Base-by-base conservation (phyloP, 2,888 invertebrate species). In the Aporophyla nigra region DNA sequence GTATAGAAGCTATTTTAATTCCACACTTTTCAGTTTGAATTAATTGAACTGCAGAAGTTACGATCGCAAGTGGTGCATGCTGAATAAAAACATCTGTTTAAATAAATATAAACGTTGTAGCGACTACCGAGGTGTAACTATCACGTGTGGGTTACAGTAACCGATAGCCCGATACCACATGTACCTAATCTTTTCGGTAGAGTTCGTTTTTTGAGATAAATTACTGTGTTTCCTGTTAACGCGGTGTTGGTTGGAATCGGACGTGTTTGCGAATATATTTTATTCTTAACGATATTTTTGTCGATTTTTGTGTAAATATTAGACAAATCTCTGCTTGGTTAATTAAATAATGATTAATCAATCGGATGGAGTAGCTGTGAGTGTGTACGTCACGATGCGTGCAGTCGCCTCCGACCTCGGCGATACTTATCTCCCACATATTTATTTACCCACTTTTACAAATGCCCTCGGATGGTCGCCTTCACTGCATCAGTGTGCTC, bases 381-480 rank as follows among this genome's bases (percentile, higher is more conserved):
- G 80, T 78, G 78, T 79, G 76, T 76, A 87, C 81, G 86, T 86
- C 87, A 81, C 86, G 85, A 83, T 74, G 87, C 86, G 85, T 85
- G 85, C 84, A 77, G 84, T 82, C 81, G 84, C 86, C 81, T 84
- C 75, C 82, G 93, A 92, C 94, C 95, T 94, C 92, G 94, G 91
- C 93, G 92, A 92, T 91, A 91, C 92, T 93, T 93, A 93, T 92
- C 92, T 90, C 86, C 78, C 83, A 88, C 90, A 90, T 92, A 92
- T 93, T 93, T 91, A 91, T 91, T 90, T 90, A 88, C 88, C 87
- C 87, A 90, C 86, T 90, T 91, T 91, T 87, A 88, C 86, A 78
- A 85, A 67, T 85, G 88, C 74, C 84, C 87, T 90, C 83, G 85
- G 70, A 74, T 76, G 81, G 75, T 87, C 82, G 80, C 86, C 86